Percentiles rank a stretch among this genome's conserved stretches.
Conservation (phyloP, 2,113 vertebrate species). For the Balaenoptera acutorostrata region DNA sequence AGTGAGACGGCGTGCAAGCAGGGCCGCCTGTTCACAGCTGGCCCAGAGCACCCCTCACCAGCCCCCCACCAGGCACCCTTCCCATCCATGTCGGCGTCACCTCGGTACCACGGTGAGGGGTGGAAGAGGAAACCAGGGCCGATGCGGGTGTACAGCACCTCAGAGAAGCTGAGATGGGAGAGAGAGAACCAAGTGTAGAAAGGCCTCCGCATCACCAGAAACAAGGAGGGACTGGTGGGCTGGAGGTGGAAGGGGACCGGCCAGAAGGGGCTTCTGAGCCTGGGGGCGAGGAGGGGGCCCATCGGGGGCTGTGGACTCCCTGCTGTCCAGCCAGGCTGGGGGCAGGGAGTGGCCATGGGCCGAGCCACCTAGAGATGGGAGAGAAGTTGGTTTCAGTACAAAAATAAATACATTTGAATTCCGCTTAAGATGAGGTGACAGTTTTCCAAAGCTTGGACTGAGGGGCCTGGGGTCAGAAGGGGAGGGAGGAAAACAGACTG, state of each 20-base stretch:
- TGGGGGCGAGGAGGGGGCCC: not conserved
- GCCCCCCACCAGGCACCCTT: conserved; percentile 51
- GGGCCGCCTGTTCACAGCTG: not conserved
- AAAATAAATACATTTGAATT: conserved; percentile 58
- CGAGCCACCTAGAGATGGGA: not conserved
- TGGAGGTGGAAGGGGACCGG: not conserved
- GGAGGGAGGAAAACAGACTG: not conserved
- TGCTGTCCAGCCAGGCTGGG: not conserved
- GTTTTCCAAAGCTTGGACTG: conserved; percentile 62
- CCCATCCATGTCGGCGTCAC: conserved; percentile 72
- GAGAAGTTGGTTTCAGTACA: conserved; percentile 39
- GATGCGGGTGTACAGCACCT: conserved; percentile 75
- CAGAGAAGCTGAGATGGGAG: conserved; percentile 75
- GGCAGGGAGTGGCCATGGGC: not conserved
- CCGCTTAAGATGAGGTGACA: conserved; percentile 60
- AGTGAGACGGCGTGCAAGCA: not conserved
- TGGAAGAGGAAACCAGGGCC: conserved; percentile 65
- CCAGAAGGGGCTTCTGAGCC: conserved; percentile 36
- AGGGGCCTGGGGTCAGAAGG: conserved; percentile 15
- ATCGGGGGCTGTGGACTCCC: not conserved
- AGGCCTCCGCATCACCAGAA: conserved; percentile 17
- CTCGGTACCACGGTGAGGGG: conserved; percentile 71
- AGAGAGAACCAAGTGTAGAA: conserved; percentile 33
- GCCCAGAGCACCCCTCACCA: not conserved
- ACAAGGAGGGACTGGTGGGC: not conserved